Evolutionary conservation across 1,140 invertebrate species (phyloP), one percentile per base, ranked within the genome.

Genomic region (Ceratosolen solmsi): DNA sequence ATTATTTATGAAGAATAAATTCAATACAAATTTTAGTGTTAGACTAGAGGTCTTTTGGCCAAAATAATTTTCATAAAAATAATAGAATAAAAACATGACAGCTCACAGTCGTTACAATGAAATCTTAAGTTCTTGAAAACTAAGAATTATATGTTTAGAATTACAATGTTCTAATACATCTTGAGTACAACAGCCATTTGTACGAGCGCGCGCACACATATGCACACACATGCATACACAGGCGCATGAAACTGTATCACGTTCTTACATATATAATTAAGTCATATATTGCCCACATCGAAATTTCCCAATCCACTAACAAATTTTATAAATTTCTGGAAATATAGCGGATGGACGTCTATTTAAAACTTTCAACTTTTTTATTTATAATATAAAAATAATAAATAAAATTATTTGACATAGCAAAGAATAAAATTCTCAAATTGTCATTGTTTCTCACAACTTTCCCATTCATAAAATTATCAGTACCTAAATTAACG

Each of bases 31-130:
- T 78, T 73, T 82, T 72, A 15, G 41, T 56, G 76, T 51, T 54
- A 51, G 81, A 82, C 80, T 82, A 82, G 74, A 82, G 65, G 75
- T 73, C 75, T 82, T 73, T 60, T 25, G 46, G 38, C 54, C 75
- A 46, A 65, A 82, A 77, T 46, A 78, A 78, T 63, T 83, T 79
- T 27, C 20, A 79, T 68, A 72, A 83, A 79, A 83, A 79, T 20
- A 74, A 83, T 60, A 63, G 72, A 77, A 79, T 72, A 74, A 74
- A 74, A 79, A 79, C 58, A 79, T 82, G 75, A 83, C 76, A 68
- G 70, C 30, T 73, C 38, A 63, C 56, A 70, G 54, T 71, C 17
- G 20, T 71, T 70, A 75, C n/a, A 70, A 68, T 82, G 79, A 49
- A 81, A 22, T 81, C 49, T 81, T 75, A 60, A 54, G 38, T 75